Evolutionary conservation across 2,113 vertebrate genomes (phyloP), one percentile per base, ranked within the genome.

Genomic region (Anolis carolinensis): DNA sequence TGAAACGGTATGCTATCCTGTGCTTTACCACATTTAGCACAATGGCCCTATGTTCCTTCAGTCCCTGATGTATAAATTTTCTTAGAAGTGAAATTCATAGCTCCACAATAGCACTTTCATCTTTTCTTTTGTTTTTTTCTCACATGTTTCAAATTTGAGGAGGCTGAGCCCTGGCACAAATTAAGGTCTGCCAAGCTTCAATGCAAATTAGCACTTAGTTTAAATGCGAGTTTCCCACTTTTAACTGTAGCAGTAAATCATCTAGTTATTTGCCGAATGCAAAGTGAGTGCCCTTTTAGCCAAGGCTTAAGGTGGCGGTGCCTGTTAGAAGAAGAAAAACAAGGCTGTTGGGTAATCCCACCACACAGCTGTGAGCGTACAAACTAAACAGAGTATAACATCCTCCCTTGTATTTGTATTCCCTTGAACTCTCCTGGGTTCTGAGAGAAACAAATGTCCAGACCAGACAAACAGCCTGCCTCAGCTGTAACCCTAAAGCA

Each of bases 401-500:
- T 39, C 74, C 75, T 73, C 86, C 1, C 0, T 0, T 1, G 30
- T 36, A 59, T 1, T 0, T 78, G 71, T 9, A 27, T 85, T 83
- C 89, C 86, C 82, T 90, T 89, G 90, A 90, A 76, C 71, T 68
- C 5, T 89, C 86, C 79, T 73, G 79, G 36, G 77, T 91, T 91
- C 72, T 44, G n/a, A 27, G 87, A 83, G 85, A 94, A 94, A 89
- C 83, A 93, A 94, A 90, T 85, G 44, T 16, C 0, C 81, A 85
- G 90, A 82, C 73, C 91, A 86, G 89, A 85, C 85, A 86, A 92
- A 81, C 63, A 77, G 80, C 65, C 68, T 1, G 39, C 34, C 8
- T 0, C 0, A 16, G 78, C 73, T 73, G n/a, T 73, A 93, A 92
- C 85, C 63, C 34, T 0, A 16, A 0, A 48, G 73, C 79, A 55